phyloP scores from a whole-genome alignment of 2,113 vertebrate species.

The Anser cygnoides region DNA sequence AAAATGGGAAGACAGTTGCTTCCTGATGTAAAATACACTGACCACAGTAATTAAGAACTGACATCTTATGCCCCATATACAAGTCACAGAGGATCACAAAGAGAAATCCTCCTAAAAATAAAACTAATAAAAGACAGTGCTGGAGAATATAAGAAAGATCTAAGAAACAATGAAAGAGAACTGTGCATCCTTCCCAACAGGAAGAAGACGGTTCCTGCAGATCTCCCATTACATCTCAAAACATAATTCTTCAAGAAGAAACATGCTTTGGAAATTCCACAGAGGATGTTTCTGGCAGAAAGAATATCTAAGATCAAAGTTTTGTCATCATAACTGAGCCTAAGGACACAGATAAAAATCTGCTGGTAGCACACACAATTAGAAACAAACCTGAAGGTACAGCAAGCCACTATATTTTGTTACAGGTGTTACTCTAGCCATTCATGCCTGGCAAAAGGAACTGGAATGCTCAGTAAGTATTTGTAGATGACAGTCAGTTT shows the following conservation, averaged over 20 bases:
- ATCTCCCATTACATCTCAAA: slow-evolving; percentile 41
- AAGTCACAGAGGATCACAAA: background rate
- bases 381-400: background rate
- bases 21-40: background rate
- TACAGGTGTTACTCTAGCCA: background rate
- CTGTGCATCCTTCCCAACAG: background rate
- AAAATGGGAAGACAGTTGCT: background rate
- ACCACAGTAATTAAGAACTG: slow-evolving; percentile 22
- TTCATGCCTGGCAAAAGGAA: background rate
- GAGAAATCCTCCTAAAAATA: slow-evolving; percentile 8
- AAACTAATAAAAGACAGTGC: background rate
- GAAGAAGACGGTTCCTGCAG: background rate
- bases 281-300: slow-evolving; percentile 43
- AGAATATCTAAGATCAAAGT: slow-evolving; percentile 21
- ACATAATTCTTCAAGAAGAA: slow-evolving; percentile 20
- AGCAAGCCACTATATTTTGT: background rate
- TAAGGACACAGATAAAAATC: slow-evolving; percentile 3
- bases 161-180: slow-evolving; percentile 20
- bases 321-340: slow-evolving; percentile 37
- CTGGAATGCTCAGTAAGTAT: background rate
- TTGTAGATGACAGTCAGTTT: background rate
- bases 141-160: background rate
- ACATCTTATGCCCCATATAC: background rate
- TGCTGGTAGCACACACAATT: background rate
- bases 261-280: slow-evolving; percentile 8